These are phyloP conservation scores for Panagrolaimus sp. DNA, from an alignment of 1,140 invertebrate genomes.

Conservation along the genomic window DNA sequence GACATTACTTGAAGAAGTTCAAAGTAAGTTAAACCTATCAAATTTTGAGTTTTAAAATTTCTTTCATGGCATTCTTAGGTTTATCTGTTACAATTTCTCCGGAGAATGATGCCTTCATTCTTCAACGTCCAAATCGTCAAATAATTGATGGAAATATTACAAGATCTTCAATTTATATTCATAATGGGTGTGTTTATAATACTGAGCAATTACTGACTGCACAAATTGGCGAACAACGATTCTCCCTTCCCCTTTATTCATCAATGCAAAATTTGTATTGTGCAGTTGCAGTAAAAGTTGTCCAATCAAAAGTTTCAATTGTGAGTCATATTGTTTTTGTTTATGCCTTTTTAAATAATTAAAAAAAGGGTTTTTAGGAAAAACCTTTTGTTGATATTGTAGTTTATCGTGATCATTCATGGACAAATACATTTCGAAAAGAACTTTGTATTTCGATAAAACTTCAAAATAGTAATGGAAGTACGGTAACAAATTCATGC, in stretches of 20 bases:
- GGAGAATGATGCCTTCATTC: slow-evolving; percentile 3
- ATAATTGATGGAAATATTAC: slow-evolving; percentile 2
- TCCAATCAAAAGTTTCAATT: slow-evolving; percentile 9
- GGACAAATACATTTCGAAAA: slow-evolving; percentile 15
- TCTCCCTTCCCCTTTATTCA: background rate
- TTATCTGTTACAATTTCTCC: background rate
- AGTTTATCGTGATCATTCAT: slow-evolving; percentile 14
- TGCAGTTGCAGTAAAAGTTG: slow-evolving; percentile 13
- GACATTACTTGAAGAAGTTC: too few relatives aligned
- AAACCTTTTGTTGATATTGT: slow-evolving; percentile 16
- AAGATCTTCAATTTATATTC: slow-evolving; percentile 2
- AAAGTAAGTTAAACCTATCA: too few relatives aligned
- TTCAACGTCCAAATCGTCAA: slow-evolving; percentile 3
- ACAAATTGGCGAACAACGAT: slow-evolving; percentile 1
- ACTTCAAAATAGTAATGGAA: slow-evolving; percentile 3
- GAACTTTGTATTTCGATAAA: background rate
- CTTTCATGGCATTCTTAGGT: slow-evolving; percentile 15
- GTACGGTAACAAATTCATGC: background rate
- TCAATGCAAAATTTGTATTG: slow-evolving; percentile 12
- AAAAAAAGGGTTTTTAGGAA: background rate
- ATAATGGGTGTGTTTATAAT: slow-evolving; percentile 11
- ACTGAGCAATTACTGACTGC: slow-evolving; percentile 5
- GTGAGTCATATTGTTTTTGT: background rate
- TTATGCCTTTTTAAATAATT: background rate
- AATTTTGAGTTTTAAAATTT: too few relatives aligned